Evolutionary conservation across 53 echinoderm and acorn worm genomes (phyloP), one percentile per base, ranked within the genome.

Genomic region (Glandiceps talaboti): DNA sequence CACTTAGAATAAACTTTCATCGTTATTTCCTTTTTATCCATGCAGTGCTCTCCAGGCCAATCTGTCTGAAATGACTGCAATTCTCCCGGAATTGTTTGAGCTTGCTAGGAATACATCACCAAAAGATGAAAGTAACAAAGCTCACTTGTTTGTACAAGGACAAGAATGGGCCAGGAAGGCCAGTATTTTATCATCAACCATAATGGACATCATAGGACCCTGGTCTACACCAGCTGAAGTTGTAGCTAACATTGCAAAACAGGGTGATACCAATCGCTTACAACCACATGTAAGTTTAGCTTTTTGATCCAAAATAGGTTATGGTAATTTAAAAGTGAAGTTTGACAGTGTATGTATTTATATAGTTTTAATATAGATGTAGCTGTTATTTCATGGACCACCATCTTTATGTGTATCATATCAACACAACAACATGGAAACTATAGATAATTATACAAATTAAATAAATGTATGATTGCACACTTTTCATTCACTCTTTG

Each of bases 81-180:
- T 78, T 30, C 27, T 32, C n/a, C 73, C 84, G 0, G 78, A 78
- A 27, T 75, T 90, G 75, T 80, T 82, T 73, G 81, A 82, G 73
- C 76, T 74, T 26, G 82, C 85, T 0, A 85, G 79, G 27, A 76
- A 78, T 1, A 80, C 89, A 1, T 20, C 64, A 6, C 64, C 64
- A 12, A 20, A 20, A 12, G 64, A 45, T 20, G 64, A 45, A 20
- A 45, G 64, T 45, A 20, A 20, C 6, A 45, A 45, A 45, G 64
- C 64, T 20, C 64, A 45, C 64, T 20, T 45, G 64, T 45, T 12
- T 20, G 64, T 45, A 45, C 75, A 76, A 29, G 92, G 88, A 29
- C 92, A 96, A 75, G 80, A 82, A 31, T 96, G 96, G 96, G 92
- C 90, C 26, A 74, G 83, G 26, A 73, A 74, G n/a, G 86, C 85